These are phyloP conservation scores for Neoniphon sammara DNA, from an alignment of 2,797 vertebrate genomes.

Conservation along the genomic window DNA sequence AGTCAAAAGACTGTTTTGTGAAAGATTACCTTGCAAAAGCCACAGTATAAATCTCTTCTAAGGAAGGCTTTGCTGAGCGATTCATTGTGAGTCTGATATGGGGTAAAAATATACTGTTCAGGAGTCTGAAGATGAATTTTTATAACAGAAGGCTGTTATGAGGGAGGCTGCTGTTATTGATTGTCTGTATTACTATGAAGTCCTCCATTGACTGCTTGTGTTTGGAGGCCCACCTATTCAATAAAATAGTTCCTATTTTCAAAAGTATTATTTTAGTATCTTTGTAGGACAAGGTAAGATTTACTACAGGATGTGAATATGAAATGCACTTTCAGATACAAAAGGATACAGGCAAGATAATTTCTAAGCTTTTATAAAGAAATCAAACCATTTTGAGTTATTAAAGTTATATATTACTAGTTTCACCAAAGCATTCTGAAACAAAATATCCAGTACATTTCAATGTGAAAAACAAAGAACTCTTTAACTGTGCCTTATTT, in stretches of 20 bases:
- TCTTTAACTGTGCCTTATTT: too few relatives aligned
- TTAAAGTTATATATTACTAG: too few relatives aligned
- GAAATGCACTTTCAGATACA: neutral
- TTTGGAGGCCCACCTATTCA: slow-evolving; percentile 20
- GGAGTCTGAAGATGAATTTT: slow-evolving; percentile 44
- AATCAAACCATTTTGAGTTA: too few relatives aligned
- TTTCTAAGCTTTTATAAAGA: too few relatives aligned
- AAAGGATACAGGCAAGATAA: too few relatives aligned
- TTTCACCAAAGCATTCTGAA: too few relatives aligned
- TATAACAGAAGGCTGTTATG: slow-evolving; percentile 31
- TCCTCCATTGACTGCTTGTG: neutral
- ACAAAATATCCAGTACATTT: too few relatives aligned
- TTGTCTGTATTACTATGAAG: slow-evolving; percentile 50
- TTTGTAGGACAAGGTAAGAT: slow-evolving; percentile 18
- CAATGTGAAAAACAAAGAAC: too few relatives aligned
- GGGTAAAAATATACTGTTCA: slow-evolving; percentile 31
- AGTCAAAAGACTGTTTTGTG: slow-evolving; percentile 55
- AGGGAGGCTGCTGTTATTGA: slow-evolving; percentile 52
- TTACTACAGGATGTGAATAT: neutral
- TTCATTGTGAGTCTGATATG: slow-evolving; percentile 52
- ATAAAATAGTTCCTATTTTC: slow-evolving; percentile 23
- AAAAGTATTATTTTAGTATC: slow-evolving; percentile 22
- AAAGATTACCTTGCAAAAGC: slow-evolving; percentile 51
- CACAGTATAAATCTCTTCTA: slow-evolving; percentile 47
- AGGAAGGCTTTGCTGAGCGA: slow-evolving; percentile 42